Conservation (phyloP, 92 coral and sea anemone genomes). For the Parazoanthus darwini region DNA sequence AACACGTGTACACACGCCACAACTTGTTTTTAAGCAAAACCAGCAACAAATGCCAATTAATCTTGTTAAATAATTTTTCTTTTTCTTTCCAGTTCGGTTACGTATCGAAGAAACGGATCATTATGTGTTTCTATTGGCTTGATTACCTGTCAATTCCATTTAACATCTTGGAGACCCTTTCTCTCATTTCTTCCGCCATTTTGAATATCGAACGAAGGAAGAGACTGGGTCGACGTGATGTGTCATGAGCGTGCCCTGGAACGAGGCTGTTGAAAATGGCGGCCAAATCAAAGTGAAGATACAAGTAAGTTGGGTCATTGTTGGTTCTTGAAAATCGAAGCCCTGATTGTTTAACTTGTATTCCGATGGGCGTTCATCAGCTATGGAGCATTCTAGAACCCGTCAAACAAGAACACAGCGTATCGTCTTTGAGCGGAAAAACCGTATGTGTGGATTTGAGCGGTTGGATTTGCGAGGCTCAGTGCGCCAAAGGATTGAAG, state of each 20-base stretch:
- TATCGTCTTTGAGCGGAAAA: slow-evolving; percentile 71
- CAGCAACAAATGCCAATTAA: not conserved
- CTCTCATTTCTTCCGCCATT: slow-evolving; percentile 91
- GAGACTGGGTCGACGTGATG: not conserved
- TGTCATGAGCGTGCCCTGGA: not conserved
- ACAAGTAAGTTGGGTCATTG: too few relatives aligned
- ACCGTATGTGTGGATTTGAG: slow-evolving; percentile 92
- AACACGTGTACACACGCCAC: slow-evolving; percentile 26
- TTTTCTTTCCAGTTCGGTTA: not conserved
- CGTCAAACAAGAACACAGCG: slow-evolving; percentile 66
- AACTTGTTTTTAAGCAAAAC: not conserved
- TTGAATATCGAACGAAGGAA: slow-evolving; percentile 44
- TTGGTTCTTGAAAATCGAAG: not conserved
- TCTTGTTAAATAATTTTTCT: not conserved
- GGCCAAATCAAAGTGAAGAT: slow-evolving; percentile 33
- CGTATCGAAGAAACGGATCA: not conserved
- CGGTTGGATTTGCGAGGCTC: slow-evolving; percentile 97
- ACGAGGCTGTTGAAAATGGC: not conserved
- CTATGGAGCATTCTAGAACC: slow-evolving; percentile 96
- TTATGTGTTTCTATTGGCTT: not conserved
- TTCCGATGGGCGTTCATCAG: slow-evolving; percentile 87
- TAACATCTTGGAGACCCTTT: slow-evolving; percentile 69
- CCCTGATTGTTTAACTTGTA: too few relatives aligned
- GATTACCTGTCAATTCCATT: slow-evolving; percentile 93
- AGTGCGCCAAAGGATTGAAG: slow-evolving; percentile 89